A percentile compares a stretch with the other conserved stretches of the same genome.
Conservation (phyloP, 2,797 vertebrate species). For the Streptopelia turtur region DNA sequence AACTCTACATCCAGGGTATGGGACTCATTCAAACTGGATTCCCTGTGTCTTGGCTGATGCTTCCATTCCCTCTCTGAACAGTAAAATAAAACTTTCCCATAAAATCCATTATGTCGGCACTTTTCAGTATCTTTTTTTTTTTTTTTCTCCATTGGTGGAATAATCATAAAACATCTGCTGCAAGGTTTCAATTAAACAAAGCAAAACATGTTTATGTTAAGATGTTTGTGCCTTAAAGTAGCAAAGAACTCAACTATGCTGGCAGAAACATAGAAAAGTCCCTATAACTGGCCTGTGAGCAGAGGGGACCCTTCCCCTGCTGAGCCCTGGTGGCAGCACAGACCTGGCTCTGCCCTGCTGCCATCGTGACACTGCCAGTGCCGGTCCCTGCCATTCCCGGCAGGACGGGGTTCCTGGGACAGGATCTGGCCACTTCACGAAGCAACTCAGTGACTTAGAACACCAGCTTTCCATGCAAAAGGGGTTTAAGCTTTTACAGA, state of each 20-base stretch:
- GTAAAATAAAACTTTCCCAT: slow-evolving; percentile 24
- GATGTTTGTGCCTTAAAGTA: slow-evolving; percentile 15
- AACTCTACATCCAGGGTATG: neutral
- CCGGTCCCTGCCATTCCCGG: neutral
- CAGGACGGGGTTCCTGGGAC: neutral
- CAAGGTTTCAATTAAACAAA: neutral
- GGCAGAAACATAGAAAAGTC: neutral
- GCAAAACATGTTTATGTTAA: slow-evolving; percentile 1
- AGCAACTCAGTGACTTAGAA: neutral
- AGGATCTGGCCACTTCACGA: neutral
- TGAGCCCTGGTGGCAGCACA: neutral
- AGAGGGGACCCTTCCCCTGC: neutral
- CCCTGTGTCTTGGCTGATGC: neutral
- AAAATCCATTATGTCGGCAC: neutral
- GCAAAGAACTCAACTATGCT: neutral
- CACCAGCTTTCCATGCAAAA: neutral
- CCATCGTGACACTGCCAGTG: neutral
- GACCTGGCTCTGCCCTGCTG: neutral
- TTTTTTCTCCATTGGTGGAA: neutral
- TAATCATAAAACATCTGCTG: slow-evolving; percentile 52
- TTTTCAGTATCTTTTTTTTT: neutral
- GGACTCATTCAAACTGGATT: neutral
- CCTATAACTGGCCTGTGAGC: neutral
- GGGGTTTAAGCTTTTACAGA: neutral
- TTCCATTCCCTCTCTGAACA: neutral